A percentile compares a stretch with the other conserved stretches of the same genome.
phyloP scores from a whole-genome alignment of 2,888 invertebrate species.

The Hydraecia micacea region DNA sequence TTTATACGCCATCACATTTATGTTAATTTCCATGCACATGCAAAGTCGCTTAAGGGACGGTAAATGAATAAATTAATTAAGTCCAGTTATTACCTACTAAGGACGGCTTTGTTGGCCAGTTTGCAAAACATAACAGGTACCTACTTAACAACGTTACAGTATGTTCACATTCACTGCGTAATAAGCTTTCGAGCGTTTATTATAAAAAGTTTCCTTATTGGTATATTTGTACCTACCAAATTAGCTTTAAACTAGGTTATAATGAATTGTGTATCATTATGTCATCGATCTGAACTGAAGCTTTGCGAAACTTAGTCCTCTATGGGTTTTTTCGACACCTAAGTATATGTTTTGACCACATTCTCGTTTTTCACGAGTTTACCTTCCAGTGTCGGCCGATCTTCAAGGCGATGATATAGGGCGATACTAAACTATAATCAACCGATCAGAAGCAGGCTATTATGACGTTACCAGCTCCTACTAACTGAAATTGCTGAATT shows the following conservation, averaged over 20 bases:
- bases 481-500: neutral
- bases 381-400: neutral
- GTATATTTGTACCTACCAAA: constrained; percentile 7
- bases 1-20: constrained; percentile 22
- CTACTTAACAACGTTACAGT: constrained; percentile 2
- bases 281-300: neutral
- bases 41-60: constrained; percentile 9
- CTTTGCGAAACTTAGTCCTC: neutral
- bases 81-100: constrained; percentile 5
- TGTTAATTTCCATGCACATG: constrained; percentile 19
- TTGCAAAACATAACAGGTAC: constrained; percentile 9
- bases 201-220: neutral
- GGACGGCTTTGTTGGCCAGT: neutral
- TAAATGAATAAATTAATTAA: constrained; percentile 18
- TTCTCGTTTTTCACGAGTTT: neutral
- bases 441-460: neutral
- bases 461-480: neutral
- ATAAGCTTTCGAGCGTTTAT: neutral
- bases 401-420: neutral
- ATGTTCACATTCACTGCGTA: constrained; percentile 1
- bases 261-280: constrained; percentile 18
- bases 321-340: neutral
- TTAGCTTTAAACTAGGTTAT: constrained; percentile 11
- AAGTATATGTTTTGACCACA: neutral
- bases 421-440: neutral